A percentile compares a stretch with the other conserved stretches of the same genome.
Conservation (phyloP, 2,888 invertebrate genomes). For the Punctoribates punctum region DNA sequence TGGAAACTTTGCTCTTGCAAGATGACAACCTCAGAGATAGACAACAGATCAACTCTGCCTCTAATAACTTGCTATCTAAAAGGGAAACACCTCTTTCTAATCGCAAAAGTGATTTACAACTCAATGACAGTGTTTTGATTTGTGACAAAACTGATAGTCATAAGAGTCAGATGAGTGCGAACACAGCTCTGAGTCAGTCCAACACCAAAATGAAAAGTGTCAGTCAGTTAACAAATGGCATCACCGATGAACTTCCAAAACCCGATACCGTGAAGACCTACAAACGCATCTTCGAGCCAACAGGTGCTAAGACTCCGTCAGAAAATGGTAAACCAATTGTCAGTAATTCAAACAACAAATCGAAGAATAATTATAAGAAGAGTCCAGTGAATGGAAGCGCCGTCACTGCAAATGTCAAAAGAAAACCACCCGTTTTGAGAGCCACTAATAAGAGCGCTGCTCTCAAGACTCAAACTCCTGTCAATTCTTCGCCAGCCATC, state of each 20-base stretch:
- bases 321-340: not conserved
- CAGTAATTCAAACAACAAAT: not conserved
- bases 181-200: not conserved
- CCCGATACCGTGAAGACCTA: constrained; percentile 46
- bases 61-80: not conserved
- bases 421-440: constrained; percentile 19
- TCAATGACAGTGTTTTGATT: constrained; percentile 33
- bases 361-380: constrained; percentile 14
- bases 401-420: constrained; percentile 2
- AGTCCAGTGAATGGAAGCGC: not conserved
- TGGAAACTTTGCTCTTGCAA: constrained; percentile 38
- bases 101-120: constrained; percentile 22
- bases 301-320: not conserved
- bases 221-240: not conserved
- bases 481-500: not conserved
- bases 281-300: constrained; percentile 37
- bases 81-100: constrained; percentile 26
- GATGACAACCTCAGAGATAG: not conserved
- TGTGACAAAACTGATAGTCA: not conserved
- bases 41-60: not conserved
- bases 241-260: constrained; percentile 46
- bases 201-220: constrained; percentile 16
- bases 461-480: constrained; percentile 1
- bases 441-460: not conserved
- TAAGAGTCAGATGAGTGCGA: not conserved